Conservation (phyloP, 2,888 invertebrate genomes). For the Ormyrus rosae region DNA sequence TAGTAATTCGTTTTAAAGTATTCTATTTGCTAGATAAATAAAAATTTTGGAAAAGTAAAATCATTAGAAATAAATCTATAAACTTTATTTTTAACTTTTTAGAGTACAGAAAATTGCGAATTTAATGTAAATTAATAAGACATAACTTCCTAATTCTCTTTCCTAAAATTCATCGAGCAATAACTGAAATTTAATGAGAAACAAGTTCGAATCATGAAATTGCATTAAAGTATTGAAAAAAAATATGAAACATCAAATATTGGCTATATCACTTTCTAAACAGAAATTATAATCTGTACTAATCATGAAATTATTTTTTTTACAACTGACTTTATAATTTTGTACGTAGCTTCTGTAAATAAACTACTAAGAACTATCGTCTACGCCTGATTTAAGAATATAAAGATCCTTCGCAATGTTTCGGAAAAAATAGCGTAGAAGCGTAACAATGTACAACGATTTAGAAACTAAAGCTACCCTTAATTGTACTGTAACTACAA, state of each 20-base stretch:
- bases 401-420: conserved; percentile 51
- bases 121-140: neutral
- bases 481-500: conserved; percentile 62
- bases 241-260: conserved; percentile 16
- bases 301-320: conserved; percentile 53
- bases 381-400: conserved; percentile 46
- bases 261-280: conserved; percentile 57
- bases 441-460: conserved; percentile 73
- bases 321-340: conserved; percentile 73
- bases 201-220: neutral
- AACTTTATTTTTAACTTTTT: neutral
- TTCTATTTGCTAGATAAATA: conserved; percentile 11
- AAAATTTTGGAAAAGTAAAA: neutral
- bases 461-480: conserved; percentile 68
- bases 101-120: neutral
- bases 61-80: neutral
- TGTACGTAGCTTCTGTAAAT: conserved; percentile 74
- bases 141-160: neutral
- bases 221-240: neutral
- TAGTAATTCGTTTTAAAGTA: conserved; percentile 19
- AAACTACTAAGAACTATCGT: conserved; percentile 56
- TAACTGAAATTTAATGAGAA: neutral
- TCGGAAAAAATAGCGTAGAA: conserved; percentile 61
- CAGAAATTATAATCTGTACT: conserved; percentile 68
- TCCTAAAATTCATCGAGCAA: conserved; percentile 11